phyloP scores from a whole-genome alignment of 2,113 vertebrate genomes.

The Tamias sibiricus region DNA sequence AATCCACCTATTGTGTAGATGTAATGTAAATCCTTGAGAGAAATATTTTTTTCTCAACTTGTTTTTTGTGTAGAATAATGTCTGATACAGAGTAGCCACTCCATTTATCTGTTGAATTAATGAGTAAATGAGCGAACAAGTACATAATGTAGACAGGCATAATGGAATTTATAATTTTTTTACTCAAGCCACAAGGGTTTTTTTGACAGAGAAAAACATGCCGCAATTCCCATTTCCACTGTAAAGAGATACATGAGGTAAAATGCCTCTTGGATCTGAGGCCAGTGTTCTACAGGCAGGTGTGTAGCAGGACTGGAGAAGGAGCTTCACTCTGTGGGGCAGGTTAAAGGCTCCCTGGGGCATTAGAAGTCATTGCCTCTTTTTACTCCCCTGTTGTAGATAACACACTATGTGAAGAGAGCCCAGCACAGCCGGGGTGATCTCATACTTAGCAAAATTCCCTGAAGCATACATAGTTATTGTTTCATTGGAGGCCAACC shows the following conservation, averaged over 20 bases:
- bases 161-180: background rate
- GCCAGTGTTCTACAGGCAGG: background rate
- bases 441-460: slow-evolving; percentile 79
- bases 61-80: background rate
- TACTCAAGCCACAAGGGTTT: background rate
- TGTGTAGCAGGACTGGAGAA: background rate
- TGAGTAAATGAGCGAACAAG: background rate
- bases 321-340: background rate
- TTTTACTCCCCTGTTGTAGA: slow-evolving; percentile 58
- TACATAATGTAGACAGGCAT: background rate
- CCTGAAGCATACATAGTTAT: slow-evolving; percentile 80
- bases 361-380: slow-evolving; percentile 36
- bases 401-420: slow-evolving; percentile 62
- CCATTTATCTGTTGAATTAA: background rate
- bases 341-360: background rate
- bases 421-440: slow-evolving; percentile 62
- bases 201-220: background rate
- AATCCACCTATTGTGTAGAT: background rate
- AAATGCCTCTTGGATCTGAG: background rate
- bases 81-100: background rate
- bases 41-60: background rate
- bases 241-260: accelerated
- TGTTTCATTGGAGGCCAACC: slow-evolving; percentile 76
- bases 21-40: background rate
- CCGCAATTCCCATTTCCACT: background rate